phyloP scores from a whole-genome alignment of 2,113 vertebrate species.

The Upupa epops region DNA sequence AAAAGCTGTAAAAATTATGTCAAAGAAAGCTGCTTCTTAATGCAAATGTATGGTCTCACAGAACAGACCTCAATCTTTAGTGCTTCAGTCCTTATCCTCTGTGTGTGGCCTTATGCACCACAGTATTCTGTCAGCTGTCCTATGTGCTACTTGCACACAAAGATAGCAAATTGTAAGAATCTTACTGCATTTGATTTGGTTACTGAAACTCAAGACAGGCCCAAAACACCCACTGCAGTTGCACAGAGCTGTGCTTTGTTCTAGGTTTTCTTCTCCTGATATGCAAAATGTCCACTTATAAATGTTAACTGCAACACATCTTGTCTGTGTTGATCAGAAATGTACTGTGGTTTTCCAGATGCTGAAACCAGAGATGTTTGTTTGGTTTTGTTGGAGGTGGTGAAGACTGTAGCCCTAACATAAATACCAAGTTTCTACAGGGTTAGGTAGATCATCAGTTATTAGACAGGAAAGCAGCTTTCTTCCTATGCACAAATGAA shows the following conservation, averaged over 20 bases:
- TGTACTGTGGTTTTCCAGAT: background rate
- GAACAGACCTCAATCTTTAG: background rate
- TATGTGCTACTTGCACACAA: background rate
- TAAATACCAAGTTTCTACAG: background rate
- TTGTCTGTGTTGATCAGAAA: background rate
- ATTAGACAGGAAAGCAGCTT: background rate
- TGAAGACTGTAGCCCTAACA: background rate
- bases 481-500: background rate
- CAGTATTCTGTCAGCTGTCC: background rate
- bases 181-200: background rate
- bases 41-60: background rate
- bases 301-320: background rate
- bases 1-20: background rate
- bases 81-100: background rate
- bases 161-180: background rate
- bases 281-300: background rate
- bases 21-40: background rate
- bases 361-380: background rate
- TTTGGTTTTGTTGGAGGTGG: background rate
- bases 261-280: background rate
- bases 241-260: background rate
- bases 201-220: background rate
- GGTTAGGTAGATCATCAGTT: background rate
- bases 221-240: background rate
- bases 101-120: background rate